These are phyloP conservation scores for Beris chalybata DNA, from an alignment of 2,888 invertebrate genomes.

Conservation along the genomic window DNA sequence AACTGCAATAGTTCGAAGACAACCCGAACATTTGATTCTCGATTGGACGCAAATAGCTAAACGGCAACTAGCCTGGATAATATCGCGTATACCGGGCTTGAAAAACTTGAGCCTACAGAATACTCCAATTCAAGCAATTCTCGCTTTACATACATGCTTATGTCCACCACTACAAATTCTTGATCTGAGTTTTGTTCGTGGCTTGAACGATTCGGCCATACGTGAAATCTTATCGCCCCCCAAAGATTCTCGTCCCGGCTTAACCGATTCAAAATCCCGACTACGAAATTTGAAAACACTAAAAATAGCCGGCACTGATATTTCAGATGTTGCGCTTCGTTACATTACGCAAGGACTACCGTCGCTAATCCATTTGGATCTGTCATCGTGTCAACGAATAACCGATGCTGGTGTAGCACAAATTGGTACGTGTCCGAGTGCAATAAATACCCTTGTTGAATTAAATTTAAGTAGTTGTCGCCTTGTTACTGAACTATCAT, in stretches of 20 bases:
- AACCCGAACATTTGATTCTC: constrained; percentile 80
- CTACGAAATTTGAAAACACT: constrained; percentile 76
- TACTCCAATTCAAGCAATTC: constrained; percentile 74
- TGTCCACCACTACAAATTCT: constrained; percentile 78
- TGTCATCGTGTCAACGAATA: constrained; percentile 83
- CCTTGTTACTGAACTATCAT: constrained; percentile 76
- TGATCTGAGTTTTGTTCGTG: constrained; percentile 84
- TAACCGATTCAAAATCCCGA: constrained; percentile 73
- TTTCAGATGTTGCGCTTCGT: constrained; percentile 75
- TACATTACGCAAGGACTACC: constrained; percentile 77
- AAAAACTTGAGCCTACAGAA: constrained; percentile 79
- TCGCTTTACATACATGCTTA: constrained; percentile 77
- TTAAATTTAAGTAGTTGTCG: constrained; percentile 82
- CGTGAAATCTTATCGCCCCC: constrained; percentile 85
- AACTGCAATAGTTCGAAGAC: constrained; percentile 83
- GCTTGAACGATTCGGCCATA: constrained; percentile 80
- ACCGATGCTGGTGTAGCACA: constrained; percentile 91
- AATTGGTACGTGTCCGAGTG: constrained; percentile 74
- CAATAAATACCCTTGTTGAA: constrained; percentile 65
- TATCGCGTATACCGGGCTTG: constrained; percentile 80
- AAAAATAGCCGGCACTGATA: constrained; percentile 82
- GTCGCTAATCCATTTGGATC: constrained; percentile 72
- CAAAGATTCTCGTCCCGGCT: constrained; percentile 78
- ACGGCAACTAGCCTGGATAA: constrained; percentile 89
- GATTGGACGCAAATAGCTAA: constrained; percentile 89